Conservation (phyloP, 2,113 vertebrate genomes). For the Amphiprion ocellaris region DNA sequence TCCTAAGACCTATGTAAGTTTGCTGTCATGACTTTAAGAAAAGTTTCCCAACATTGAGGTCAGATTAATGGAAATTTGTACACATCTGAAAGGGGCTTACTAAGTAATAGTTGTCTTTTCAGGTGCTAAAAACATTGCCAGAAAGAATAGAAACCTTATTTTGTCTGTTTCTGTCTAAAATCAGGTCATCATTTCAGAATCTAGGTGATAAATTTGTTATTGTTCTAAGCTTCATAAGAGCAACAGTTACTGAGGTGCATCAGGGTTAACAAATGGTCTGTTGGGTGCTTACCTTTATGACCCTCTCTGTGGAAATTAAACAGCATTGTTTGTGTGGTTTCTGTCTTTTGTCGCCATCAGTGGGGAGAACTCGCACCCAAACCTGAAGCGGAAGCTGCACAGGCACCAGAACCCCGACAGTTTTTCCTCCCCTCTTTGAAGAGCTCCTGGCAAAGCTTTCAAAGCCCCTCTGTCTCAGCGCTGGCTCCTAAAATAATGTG, state of each 20-base stretch:
- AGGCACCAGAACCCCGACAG: conserved; percentile 49
- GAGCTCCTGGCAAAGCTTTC: conserved; percentile 68
- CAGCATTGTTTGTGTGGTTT: conserved; percentile 12
- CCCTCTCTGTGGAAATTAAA: not conserved
- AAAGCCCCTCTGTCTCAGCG: conserved; percentile 63
- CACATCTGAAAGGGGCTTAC: no score
- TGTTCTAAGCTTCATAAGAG: not conserved
- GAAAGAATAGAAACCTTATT: no score
- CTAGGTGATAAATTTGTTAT: no score
- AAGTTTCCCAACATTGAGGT: no score
- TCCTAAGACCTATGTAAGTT: no score
- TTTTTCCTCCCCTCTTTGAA: conserved; percentile 71
- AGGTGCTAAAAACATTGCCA: no score
- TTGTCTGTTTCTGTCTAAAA: no score
- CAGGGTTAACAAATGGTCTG: not conserved
- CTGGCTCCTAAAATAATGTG: conserved; percentile 72
- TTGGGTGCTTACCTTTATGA: not conserved
- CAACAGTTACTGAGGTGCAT: not conserved
- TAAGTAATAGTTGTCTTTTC: no score
- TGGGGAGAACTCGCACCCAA: conserved; percentile 15
- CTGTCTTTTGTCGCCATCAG: not conserved
- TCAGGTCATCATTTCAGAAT: no score
- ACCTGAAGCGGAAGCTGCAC: conserved; percentile 67
- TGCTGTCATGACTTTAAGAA: no score
- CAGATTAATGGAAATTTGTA: no score